These are phyloP conservation scores for Xestia c-nigrum DNA, from an alignment of 2,888 invertebrate species.

Conservation along the genomic window DNA sequence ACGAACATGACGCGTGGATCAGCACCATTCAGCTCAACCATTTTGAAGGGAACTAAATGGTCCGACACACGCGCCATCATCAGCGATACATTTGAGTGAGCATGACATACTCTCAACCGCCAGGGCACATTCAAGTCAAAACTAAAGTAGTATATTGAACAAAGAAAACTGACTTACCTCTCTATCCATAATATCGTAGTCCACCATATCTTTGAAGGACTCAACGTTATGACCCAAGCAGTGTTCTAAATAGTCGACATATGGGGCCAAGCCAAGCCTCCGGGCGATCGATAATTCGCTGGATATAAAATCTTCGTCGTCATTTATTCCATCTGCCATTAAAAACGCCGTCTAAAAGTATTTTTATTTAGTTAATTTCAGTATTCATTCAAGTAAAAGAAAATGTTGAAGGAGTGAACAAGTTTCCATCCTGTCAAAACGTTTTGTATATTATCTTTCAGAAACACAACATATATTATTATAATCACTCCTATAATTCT, in stretches of 20 bases:
- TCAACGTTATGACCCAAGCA: slow-evolving; percentile 93
- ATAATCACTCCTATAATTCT: too few species aligned
- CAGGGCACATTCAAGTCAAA: too few species aligned
- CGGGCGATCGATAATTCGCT: slow-evolving; percentile 84
- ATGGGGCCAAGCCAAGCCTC: slow-evolving; percentile 95
- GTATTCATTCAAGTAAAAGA: neutral
- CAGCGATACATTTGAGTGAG: too few species aligned
- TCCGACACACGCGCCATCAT: too few species aligned
- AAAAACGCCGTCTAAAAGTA: slow-evolving; percentile 17
- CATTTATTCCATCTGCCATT: slow-evolving; percentile 26
- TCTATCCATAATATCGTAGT: neutral
- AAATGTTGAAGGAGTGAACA: neutral
- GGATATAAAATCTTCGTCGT: slow-evolving; percentile 38
- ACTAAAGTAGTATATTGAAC: too few species aligned
- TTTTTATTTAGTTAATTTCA: neutral
- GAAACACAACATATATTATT: neutral
- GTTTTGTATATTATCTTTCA: neutral
- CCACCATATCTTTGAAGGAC: slow-evolving; percentile 67
- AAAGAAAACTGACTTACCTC: slow-evolving; percentile 10
- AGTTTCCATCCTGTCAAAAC: neutral
- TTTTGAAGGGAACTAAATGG: too few species aligned
- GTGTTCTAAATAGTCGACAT: slow-evolving; percentile 94
- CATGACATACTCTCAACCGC: too few species aligned
- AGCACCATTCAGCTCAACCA: too few species aligned
- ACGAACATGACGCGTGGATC: too few species aligned